A percentile compares a stretch with the other conserved stretches of the same genome.
phyloP scores from a whole-genome alignment of 1,140 invertebrate species.

The Diabrotica undecimpunctata region DNA sequence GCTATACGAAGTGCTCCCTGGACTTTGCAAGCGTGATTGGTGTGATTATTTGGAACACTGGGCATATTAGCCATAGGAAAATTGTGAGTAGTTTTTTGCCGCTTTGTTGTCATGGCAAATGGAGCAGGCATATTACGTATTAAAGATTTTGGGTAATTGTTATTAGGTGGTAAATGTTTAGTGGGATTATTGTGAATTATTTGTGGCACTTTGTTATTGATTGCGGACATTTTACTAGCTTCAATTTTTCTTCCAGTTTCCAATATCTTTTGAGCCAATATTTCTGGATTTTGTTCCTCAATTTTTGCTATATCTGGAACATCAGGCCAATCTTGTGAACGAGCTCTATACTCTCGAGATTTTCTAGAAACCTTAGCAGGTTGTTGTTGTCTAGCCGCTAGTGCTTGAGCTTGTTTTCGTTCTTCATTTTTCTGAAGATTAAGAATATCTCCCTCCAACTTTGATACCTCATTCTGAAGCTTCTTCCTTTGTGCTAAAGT shows the following conservation, averaged over 20 bases:
- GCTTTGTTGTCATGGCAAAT: slow-evolving; percentile 29
- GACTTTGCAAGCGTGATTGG: slow-evolving; percentile 23
- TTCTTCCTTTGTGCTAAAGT: slow-evolving; percentile 77
- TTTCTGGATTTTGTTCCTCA: slow-evolving; percentile 86
- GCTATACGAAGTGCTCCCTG: slow-evolving; percentile 78
- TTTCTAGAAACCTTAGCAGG: slow-evolving; percentile 53
- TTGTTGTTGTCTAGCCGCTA: slow-evolving; percentile 31
- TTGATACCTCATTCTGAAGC: slow-evolving; percentile 71
- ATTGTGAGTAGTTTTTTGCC: slow-evolving; percentile 32
- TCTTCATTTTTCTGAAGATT: slow-evolving; percentile 69
- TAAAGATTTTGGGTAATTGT: slow-evolving; percentile 24
- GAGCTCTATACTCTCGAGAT: slow-evolving; percentile 66
- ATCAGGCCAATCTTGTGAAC: slow-evolving; percentile 87
- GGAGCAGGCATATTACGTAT: slow-evolving; percentile 41
- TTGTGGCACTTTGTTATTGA: slow-evolving; percentile 32
- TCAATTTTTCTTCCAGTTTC: slow-evolving; percentile 85
- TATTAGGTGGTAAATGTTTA: slow-evolving; percentile 18
- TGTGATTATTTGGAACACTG: slow-evolving; percentile 12
- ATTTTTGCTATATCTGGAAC: slow-evolving; percentile 86
- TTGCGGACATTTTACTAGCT: slow-evolving; percentile 62
- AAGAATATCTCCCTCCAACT: slow-evolving; percentile 71
- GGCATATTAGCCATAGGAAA: slow-evolving; percentile 21
- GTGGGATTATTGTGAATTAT: slow-evolving; percentile 14
- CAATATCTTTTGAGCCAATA: slow-evolving; percentile 82
- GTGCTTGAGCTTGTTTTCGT: slow-evolving; percentile 53